Percentiles rank a stretch among this genome's conserved stretches.
Conservation (phyloP, 1,140 invertebrate genomes). For the Drosophila kikkawai region DNA sequence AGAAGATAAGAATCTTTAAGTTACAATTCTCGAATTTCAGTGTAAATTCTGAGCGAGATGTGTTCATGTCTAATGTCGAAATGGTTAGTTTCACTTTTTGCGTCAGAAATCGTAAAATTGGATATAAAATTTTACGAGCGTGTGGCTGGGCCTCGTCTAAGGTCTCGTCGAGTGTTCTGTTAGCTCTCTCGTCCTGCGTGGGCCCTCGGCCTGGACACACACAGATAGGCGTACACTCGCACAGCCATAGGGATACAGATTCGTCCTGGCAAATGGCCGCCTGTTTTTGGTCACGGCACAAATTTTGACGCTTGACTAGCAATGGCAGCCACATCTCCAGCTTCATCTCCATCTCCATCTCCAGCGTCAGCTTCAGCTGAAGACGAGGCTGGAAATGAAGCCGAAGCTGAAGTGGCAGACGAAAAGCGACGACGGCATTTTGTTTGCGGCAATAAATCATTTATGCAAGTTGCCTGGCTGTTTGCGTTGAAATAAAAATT, state of each 20-base stretch:
- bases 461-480: slow-evolving; percentile 76
- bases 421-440: slow-evolving; percentile 46
- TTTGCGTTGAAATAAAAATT: slow-evolving; percentile 74
- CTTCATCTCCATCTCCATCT: slow-evolving; percentile 23
- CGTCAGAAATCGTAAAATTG: slow-evolving; percentile 83
- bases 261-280: slow-evolving; percentile 63
- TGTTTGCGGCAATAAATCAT: slow-evolving; percentile 80
- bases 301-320: slow-evolving; percentile 81
- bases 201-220: slow-evolving; percentile 22
- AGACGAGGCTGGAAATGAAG: slow-evolving; percentile 35
- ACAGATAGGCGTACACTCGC: slow-evolving; percentile 3
- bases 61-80: slow-evolving; percentile 83
- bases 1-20: neutral
- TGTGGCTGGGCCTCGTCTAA: slow-evolving; percentile 65
- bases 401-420: slow-evolving; percentile 34
- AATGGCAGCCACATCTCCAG: slow-evolving; percentile 72
- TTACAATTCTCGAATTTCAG: neutral
- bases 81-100: slow-evolving; percentile 84
- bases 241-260: slow-evolving; percentile 29
- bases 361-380: slow-evolving; percentile 46
- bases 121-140: slow-evolving; percentile 84
- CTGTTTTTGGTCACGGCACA: slow-evolving; percentile 80
- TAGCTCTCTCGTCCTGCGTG: slow-evolving; percentile 54
- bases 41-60: slow-evolving; percentile 61
- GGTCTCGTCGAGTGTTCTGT: slow-evolving; percentile 66